A percentile compares a stretch with the other conserved stretches of the same genome.
Conservation (phyloP, 2,888 invertebrate genomes). For the Campoplex capitator region DNA sequence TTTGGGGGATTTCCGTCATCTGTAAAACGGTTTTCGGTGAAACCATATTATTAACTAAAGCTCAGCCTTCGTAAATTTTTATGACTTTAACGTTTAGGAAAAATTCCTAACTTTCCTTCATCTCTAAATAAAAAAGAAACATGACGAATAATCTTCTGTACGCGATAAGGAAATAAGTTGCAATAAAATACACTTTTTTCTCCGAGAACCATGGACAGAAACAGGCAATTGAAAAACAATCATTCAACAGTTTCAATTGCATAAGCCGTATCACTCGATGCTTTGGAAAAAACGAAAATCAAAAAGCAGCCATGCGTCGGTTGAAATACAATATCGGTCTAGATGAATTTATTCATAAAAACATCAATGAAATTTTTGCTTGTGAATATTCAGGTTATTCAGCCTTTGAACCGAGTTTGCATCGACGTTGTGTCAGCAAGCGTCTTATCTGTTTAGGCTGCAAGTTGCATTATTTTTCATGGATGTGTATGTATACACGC, state of each 20-base stretch:
- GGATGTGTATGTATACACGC: neutral
- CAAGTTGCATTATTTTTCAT: neutral
- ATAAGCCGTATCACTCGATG: neutral
- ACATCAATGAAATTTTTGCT: slow-evolving; percentile 33
- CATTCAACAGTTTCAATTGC: neutral
- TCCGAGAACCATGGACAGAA: no score
- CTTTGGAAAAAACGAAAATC: neutral
- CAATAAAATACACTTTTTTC: no score
- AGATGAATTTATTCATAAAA: slow-evolving; percentile 5
- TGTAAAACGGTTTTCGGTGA: neutral
- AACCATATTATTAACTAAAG: no score
- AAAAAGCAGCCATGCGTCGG: neutral
- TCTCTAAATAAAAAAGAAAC: no score
- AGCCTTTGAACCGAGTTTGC: slow-evolving; percentile 18
- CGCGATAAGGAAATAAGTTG: no score
- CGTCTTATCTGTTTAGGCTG: neutral
- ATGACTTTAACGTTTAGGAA: no score
- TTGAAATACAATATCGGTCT: neutral
- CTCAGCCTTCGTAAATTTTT: no score
- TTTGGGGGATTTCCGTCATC: neutral
- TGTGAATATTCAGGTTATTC: slow-evolving; percentile 33
- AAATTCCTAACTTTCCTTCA: no score
- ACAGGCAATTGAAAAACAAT: no score
- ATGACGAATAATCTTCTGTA: no score
- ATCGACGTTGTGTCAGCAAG: neutral